Evolutionary conservation across 2,797 vertebrate species (phyloP).

Genomic region (Masticophis lateralis): DNA sequence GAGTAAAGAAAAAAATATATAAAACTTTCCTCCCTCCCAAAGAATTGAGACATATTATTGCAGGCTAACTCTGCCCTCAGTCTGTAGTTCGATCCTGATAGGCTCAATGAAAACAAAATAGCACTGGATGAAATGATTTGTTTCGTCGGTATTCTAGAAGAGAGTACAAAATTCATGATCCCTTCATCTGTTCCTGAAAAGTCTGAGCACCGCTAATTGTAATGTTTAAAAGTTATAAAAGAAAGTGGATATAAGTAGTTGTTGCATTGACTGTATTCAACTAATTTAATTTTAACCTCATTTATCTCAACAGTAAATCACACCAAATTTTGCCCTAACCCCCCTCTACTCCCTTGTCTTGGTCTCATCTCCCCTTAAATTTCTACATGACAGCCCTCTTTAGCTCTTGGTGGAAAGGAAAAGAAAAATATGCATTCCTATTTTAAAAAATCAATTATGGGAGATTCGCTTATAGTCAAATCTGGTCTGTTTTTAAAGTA

Average conservation of each 20-base stretch:
- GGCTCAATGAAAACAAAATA: not conserved
- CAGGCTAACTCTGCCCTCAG: not conserved
- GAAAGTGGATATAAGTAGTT: not conserved
- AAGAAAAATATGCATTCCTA: not conserved
- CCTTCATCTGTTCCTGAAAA: not conserved
- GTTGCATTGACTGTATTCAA: not conserved
- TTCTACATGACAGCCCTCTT: not conserved
- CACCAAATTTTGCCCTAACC: not conserved
- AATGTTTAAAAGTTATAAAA: not conserved
- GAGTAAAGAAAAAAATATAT: not conserved
- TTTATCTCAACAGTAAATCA: not conserved
- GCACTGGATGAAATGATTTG: not conserved
- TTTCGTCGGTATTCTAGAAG: not conserved
- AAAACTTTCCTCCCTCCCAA: not conserved
- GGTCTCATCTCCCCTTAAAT: not conserved
- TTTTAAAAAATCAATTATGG: not conserved
- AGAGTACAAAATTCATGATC: not conserved
- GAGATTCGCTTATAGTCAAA: not conserved
- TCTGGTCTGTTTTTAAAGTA: constrained; percentile 3
- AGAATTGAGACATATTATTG: not conserved
- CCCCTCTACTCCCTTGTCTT: not conserved
- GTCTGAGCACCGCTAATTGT: not conserved
- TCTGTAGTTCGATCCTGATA: not conserved
- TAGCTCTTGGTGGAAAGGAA: not conserved
- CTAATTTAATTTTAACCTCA: not conserved